Base-by-base conservation (phyloP, 2,888 invertebrate genomes). In the Nysson spinosus region DNA sequence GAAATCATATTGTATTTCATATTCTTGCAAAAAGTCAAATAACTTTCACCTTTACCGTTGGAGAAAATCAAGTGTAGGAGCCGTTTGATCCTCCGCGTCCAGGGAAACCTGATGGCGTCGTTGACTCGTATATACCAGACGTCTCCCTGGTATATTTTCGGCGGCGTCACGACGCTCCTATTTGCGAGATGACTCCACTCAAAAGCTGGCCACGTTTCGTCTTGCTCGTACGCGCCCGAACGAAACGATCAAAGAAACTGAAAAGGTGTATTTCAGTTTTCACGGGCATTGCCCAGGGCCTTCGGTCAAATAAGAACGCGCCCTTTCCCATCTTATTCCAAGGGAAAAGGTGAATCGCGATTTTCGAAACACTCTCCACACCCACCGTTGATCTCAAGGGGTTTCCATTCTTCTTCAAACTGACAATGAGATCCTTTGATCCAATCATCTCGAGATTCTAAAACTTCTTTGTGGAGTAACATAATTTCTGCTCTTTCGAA, bases 181-280 rank as follows among this genome's bases (percentile, higher is more conserved):
- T 60, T 74, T 67, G 62, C 67, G 43, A 47, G 43, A 65, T 44
- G 61, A 61, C 54, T 61, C 32, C 43, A 52, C 54, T 52, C 52
- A 47, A 64, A 60, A 52, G 56, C 22, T 9, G 43, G 26, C 40
- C 65, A 35, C 55, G 49, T 44, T 39, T 32, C 49, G 24, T 51
- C 30, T 22, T 50, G 61, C 43, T n/a, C 37, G 30, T 32, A 49
- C 39, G 40, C 54, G 69, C 50, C 17, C 34, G 61, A 72, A 72
- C 57, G 69, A 75, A 72, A 63, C 72, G 74, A 75, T 74, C 74
- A 74, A 75, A 75, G 74, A 68, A 51, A 39, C 54, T 19, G 44
- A 40, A 32, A 68, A 65, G 68, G 68, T 57, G 62, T 62, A 56
- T 61, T 52, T 63, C 57, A 44, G 61, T 56, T 42, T 61, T 40